These are phyloP conservation scores for Leucozona laternaria DNA, from an alignment of 2,888 invertebrate genomes.

Conservation along the genomic window DNA sequence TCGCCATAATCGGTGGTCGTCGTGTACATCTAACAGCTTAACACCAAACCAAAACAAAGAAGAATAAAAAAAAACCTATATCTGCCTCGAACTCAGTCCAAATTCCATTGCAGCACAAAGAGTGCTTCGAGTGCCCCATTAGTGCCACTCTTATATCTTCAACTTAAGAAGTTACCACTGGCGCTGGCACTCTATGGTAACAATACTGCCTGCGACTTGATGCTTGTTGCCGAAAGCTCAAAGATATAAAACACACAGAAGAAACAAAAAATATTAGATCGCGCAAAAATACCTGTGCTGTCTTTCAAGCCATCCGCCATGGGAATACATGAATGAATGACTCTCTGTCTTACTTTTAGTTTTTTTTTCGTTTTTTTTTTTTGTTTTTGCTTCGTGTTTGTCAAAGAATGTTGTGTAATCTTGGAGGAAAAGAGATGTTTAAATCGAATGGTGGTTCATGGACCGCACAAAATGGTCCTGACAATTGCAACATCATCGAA, in stretches of 20 bases:
- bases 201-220: not conserved
- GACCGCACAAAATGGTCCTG: slow-evolving; percentile 11
- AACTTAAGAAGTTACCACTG: slow-evolving; percentile 24
- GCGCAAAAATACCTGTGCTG: slow-evolving; percentile 52
- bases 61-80: not conserved
- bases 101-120: slow-evolving; percentile 61
- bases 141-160: slow-evolving; percentile 60
- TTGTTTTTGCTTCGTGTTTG: slow-evolving; percentile 4
- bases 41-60: slow-evolving; percentile 6
- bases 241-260: not conserved
- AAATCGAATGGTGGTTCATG: slow-evolving; percentile 46
- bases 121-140: slow-evolving; percentile 57
- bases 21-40: slow-evolving; percentile 39
- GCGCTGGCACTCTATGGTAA: not conserved
- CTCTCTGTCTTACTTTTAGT: slow-evolving; percentile 33
- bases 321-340: slow-evolving; percentile 72
- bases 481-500: slow-evolving; percentile 19
- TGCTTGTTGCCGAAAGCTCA: slow-evolving; percentile 19
- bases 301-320: slow-evolving; percentile 47
- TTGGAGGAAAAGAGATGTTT: slow-evolving; percentile 52
- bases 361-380: not conserved
- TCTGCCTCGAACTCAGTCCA: not conserved
- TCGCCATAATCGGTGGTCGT: slow-evolving; percentile 11
- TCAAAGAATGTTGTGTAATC: slow-evolving; percentile 47
- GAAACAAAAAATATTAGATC: not conserved